Conservation (phyloP, 1,140 invertebrate genomes). For the Dinoponera quadriceps region DNA sequence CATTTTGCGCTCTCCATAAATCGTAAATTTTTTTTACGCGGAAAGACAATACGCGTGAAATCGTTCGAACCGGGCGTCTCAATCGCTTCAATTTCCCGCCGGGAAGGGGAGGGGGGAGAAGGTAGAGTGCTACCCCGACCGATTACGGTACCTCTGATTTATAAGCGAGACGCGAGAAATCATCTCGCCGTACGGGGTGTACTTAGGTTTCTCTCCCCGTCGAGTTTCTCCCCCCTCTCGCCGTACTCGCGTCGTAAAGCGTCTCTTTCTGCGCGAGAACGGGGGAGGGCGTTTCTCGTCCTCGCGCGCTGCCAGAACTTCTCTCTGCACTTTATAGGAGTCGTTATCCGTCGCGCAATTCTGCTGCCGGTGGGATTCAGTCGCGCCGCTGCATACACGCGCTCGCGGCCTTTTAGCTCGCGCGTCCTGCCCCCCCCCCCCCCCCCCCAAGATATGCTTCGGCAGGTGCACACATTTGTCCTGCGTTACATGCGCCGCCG, state of each 20-base stretch:
- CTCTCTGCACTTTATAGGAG: conserved; percentile 44
- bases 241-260: conserved; percentile 27
- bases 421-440: neutral
- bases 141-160: conserved; percentile 23
- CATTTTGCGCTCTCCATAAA: neutral
- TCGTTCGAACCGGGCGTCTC: neutral
- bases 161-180: conserved; percentile 30
- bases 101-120: too few species aligned
- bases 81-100: neutral
- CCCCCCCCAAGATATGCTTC: conserved; percentile 49
- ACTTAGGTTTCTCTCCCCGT: neutral
- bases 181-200: conserved; percentile 11
- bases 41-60: neutral
- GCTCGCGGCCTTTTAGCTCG: conserved; percentile 20
- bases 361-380: conserved; percentile 29
- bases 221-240: too few species aligned
- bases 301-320: conserved; percentile 19
- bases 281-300: conserved; percentile 2
- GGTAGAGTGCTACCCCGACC: too few species aligned
- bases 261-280: neutral
- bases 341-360: conserved; percentile 56
- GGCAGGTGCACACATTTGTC: conserved; percentile 60
- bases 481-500: conserved; percentile 30
- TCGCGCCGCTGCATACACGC: conserved; percentile 28
- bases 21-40: neutral